Conservation (phyloP, 2,888 invertebrate genomes). For the Harmothoe impar region DNA sequence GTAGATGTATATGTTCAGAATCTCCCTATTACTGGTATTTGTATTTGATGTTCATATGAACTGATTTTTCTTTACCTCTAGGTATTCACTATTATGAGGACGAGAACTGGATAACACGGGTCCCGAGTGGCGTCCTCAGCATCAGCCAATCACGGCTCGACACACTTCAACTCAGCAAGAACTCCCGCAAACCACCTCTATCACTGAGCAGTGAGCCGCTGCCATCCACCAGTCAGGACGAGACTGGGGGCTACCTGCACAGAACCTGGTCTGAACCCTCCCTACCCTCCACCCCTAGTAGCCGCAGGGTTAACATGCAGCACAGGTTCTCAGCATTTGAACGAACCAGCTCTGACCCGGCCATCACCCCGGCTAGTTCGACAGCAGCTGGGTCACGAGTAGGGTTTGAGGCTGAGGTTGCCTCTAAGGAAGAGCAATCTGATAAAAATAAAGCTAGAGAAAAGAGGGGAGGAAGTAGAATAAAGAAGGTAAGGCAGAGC, state of each 20-base stretch:
- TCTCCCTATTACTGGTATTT: too few species aligned
- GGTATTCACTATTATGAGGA: constrained; percentile 61
- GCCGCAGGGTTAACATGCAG: too few species aligned
- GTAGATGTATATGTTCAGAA: too few species aligned
- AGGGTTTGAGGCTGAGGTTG: neutral
- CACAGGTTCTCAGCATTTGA: neutral
- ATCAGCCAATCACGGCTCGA: constrained; percentile 43
- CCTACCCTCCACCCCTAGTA: neutral
- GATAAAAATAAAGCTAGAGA: neutral
- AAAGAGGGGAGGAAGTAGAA: neutral
- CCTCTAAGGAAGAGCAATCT: neutral
- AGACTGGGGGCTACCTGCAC: constrained; percentile 33
- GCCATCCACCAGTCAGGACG: constrained; percentile 35
- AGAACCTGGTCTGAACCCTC: constrained; percentile 37
- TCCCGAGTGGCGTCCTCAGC: constrained; percentile 53
- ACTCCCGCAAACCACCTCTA: neutral
- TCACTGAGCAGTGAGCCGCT: neutral
- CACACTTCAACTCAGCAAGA: constrained; percentile 7
- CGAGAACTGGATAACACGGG: constrained; percentile 60
- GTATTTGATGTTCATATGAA: too few species aligned
- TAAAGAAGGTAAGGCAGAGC: too few species aligned
- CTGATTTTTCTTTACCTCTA: neutral
- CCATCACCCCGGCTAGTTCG: neutral
- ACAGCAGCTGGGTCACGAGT: neutral
- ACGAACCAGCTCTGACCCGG: constrained; percentile 33